These are phyloP conservation scores for Palythoa caribaeorum DNA, from an alignment of 92 coral and sea anemone species.

Conservation along the genomic window DNA sequence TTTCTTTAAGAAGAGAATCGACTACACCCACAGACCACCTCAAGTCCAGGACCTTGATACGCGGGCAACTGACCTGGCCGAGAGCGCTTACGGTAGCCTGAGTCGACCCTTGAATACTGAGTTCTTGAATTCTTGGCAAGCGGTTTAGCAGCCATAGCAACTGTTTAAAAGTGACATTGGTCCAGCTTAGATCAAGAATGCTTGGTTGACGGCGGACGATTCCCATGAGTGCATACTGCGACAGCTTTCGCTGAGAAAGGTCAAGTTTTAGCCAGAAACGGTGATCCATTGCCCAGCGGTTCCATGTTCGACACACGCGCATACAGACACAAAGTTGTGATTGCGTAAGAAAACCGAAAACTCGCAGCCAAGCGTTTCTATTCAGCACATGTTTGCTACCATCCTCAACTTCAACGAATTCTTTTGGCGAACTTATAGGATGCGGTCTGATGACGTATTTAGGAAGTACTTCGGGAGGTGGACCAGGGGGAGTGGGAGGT, in stretches of 20 bases:
- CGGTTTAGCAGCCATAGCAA: slow-evolving; percentile 92
- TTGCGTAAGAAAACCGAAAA: slow-evolving; percentile 78
- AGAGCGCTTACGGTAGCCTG: slow-evolving; percentile 93
- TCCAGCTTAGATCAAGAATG: slow-evolving; percentile 90
- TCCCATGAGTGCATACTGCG: slow-evolving; percentile 83
- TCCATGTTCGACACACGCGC: slow-evolving; percentile 99
- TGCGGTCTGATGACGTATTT: slow-evolving; percentile 93
- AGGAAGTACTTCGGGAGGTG: slow-evolving; percentile 90
- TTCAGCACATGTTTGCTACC: slow-evolving; percentile 77
- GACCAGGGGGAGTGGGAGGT: slow-evolving; percentile 80
- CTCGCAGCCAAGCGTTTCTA: slow-evolving; percentile 80
- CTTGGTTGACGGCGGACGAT: slow-evolving; percentile 97
- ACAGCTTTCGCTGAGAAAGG: slow-evolving; percentile 75
- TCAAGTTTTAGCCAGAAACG: slow-evolving; percentile 88
- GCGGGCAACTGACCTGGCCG: slow-evolving; percentile 89
- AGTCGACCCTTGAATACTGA: slow-evolving; percentile 87
- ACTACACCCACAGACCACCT: slow-evolving; percentile 97
- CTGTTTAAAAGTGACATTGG: slow-evolving; percentile 93
- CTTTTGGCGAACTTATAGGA: slow-evolving; percentile 85
- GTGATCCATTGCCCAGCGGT: slow-evolving; percentile 97
- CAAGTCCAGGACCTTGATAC: slow-evolving; percentile 87
- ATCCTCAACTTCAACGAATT: slow-evolving; percentile 70
- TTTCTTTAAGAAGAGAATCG: slow-evolving; percentile 86
- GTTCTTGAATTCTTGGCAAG: slow-evolving; percentile 86
- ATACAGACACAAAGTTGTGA: slow-evolving; percentile 90